Base-by-base conservation (phyloP, 2,797 vertebrate genomes). In the Syncerus caffer region DNA sequence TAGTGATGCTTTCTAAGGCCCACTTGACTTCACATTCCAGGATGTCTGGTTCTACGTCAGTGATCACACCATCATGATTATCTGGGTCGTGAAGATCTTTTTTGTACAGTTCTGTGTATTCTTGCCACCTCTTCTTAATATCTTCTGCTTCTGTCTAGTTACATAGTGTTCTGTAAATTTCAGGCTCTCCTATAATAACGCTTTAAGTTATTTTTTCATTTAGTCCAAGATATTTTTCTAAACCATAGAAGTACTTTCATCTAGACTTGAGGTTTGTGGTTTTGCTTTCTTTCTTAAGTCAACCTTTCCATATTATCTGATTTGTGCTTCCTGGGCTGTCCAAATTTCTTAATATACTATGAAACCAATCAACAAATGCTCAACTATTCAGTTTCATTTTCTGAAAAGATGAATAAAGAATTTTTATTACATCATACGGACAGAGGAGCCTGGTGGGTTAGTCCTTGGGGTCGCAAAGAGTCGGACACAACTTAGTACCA, bases 311-410 rank as follows among this genome's bases (percentile, higher is more conserved):
- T n/a, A 71, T 67, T 23, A 95, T 74, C 51, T 96, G 85, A 53
- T 60, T 80, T 87, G 38, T 92, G 58, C 55, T 25, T 64, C 58
- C 51, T 27, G 38, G 57, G 25, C 74, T 96, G 85, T 92, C 85
- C 51, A 89, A 82, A 97, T 95, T 85, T 96, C 55, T 92, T 93
- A 95, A 82, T 53, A 85, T 21, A 31, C 25, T 79, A 31, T 38
- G 27, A 95, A 95, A 94, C 89, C 85, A 93, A 85, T 88, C 31
- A 86, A 93, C 50, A 83, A 88, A 87, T 62, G 62, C 4, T 88
- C 11, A 67, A 89, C 25, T 80, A 67, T 86, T 83, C n/a, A 50
- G 47, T 82, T 92, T 87, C 17, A 67, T 80, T 85, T 98, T 93
- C 71, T 95, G 87, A 88, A 89, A 97, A 89, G 4, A 13, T 19